Base-by-base conservation (phyloP, 2,113 vertebrate species). In the Condylura cristata region DNA sequence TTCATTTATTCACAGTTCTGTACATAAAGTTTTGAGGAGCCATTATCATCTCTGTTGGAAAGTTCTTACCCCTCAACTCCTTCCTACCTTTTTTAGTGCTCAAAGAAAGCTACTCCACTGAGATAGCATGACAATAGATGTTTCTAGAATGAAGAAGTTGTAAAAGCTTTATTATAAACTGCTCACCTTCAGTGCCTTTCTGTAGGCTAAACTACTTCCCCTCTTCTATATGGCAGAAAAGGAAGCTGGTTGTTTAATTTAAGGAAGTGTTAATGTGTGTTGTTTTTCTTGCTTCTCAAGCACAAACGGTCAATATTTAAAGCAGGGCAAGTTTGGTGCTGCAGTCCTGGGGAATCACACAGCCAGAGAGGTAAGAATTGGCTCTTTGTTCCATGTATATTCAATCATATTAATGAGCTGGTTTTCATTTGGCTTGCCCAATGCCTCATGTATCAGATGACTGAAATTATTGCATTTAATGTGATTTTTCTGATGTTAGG, bases 311-410 rank as follows among this genome's bases (percentile, higher is more conserved):
- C 99, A 99, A 65, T 99, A 99, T 86, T 75, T 98, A 97, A 99
- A 99, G 97, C 99, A 99, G 95, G 99, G 99, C 46, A 99, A 99
- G 97, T 99, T 99, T 74, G 99, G 99, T 97, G 99, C 99, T 16
- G 99, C 99, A 0, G 98, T 99, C 1, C 97, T 99, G 97, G 99
- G 99, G 71, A 99, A 97, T 97, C 99, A 99, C 3, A 14, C 97
- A 10, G 97, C 98, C 79, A 99, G 97, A 98, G 99, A 99, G 99
- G 99, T 99, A 95, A 99, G 98, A 96, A 60, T 80, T 56, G 8
- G 10, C 60, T 90, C 78, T 20, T 0, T 1, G 28, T n/a, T 53
- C 87, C 3, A 30, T 48, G 24, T 32, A 11, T 72, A 8, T 16
- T 30, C 24, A 37, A 53, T 60, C 80, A 44, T 56, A 56, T 32